Percentiles rank a stretch among this genome's conserved stretches.
These are phyloP conservation scores for Oxyscelio sp. DNA, from an alignment of 2,888 invertebrate genomes.

Conservation along the genomic window DNA sequence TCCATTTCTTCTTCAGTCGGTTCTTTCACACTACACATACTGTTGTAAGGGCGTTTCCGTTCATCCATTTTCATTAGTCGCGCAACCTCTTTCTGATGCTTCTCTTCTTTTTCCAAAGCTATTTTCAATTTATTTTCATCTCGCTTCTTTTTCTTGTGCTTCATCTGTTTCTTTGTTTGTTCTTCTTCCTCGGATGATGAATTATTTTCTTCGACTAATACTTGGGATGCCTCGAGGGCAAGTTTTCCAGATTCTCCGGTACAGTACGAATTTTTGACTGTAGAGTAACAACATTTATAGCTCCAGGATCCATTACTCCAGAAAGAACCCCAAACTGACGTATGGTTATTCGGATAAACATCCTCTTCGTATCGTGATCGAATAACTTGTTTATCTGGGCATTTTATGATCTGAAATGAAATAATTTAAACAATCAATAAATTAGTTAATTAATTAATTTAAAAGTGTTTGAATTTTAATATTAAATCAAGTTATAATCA, in stretches of 20 bases:
- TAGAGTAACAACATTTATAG: slow-evolving; percentile 98
- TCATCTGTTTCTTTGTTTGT: neutral
- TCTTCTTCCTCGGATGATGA: slow-evolving; percentile 7
- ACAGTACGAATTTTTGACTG: slow-evolving; percentile 96
- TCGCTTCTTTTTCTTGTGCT: slow-evolving; percentile 84
- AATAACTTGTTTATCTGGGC: slow-evolving; percentile 96
- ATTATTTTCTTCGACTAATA: neutral
- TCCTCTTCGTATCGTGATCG: slow-evolving; percentile 98
- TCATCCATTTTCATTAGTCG: slow-evolving; percentile 93
- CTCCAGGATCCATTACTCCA: slow-evolving; percentile 99
- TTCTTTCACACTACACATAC: slow-evolving; percentile 94
- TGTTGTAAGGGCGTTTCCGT: slow-evolving; percentile 97
- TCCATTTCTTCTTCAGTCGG: slow-evolving; percentile 98
- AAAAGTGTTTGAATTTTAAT: too few relatives aligned
- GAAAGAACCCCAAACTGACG: slow-evolving; percentile 98
- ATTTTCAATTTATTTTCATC: slow-evolving; percentile 90
- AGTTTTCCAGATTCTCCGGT: slow-evolving; percentile 92
- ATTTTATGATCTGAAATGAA: slow-evolving; percentile 90
- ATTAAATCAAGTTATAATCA: too few relatives aligned
- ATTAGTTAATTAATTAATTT: too few relatives aligned
- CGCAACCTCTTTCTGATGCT: slow-evolving; percentile 90
- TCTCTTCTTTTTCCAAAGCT: slow-evolving; percentile 92
- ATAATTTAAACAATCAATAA: too few relatives aligned
- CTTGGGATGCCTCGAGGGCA: slow-evolving; percentile 54
- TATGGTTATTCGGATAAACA: slow-evolving; percentile 97